Percentiles rank a stretch among this genome's conserved stretches.
Evolutionary conservation across 2,113 vertebrate genomes (phyloP).

Genomic region (Sphyrna mokarran): DNA sequence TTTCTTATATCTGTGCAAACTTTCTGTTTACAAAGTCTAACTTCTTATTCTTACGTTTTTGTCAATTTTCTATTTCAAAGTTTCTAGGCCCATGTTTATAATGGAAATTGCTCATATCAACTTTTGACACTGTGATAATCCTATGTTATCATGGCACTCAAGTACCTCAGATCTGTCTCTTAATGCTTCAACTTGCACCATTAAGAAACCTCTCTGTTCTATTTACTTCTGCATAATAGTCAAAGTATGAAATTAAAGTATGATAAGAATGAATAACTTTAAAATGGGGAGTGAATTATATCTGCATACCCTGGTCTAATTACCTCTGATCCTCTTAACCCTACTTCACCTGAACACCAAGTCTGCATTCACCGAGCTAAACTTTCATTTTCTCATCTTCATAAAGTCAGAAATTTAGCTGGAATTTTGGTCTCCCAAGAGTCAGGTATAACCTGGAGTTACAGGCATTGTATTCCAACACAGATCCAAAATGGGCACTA

Average conservation of each 20-base stretch:
- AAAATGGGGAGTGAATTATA: background rate
- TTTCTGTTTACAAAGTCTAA: background rate
- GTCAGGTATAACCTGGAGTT: too few species aligned
- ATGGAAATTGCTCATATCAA: background rate
- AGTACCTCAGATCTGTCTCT: background rate
- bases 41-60: background rate
- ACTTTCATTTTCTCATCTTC: background rate
- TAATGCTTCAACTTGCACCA: background rate
- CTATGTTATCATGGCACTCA: background rate
- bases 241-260: background rate
- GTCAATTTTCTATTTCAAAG: background rate
- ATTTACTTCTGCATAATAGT: background rate
- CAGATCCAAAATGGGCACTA: too few species aligned
- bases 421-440: background rate
- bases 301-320: background rate
- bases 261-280: background rate
- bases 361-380: background rate
- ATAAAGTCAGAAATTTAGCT: background rate
- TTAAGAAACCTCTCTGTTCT: background rate
- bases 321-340: background rate
- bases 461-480: too few species aligned
- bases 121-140: background rate
- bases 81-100: background rate
- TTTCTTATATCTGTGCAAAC: background rate
- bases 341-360: background rate